Evolutionary conservation across 2,888 invertebrate species (phyloP).

Genomic region (Lithophane ornitopus): DNA sequence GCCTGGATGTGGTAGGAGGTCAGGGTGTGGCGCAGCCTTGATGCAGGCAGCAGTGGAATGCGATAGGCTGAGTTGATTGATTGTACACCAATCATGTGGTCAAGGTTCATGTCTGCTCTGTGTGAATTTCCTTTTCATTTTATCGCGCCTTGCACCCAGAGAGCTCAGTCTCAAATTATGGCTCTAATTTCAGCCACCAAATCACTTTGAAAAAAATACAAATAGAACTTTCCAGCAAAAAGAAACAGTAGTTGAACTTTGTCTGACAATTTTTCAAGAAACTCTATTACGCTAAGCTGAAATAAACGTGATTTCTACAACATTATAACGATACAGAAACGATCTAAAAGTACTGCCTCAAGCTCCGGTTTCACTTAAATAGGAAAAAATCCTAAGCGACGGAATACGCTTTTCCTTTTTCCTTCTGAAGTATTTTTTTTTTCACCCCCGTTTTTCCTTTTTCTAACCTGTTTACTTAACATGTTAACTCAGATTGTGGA

Average conservation of each 20-base stretch:
- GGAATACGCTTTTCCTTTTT: slow-evolving; percentile 16
- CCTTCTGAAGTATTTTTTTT: slow-evolving; percentile 11
- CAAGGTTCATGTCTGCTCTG: not conserved
- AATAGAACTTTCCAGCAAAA: not conserved
- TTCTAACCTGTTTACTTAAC: slow-evolving; percentile 42
- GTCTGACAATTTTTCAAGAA: not conserved
- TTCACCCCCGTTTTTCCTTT: slow-evolving; percentile 7
- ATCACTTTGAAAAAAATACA: not conserved
- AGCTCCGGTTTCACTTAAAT: slow-evolving; percentile 30
- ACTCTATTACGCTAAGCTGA: not conserved
- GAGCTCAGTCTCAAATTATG: not conserved
- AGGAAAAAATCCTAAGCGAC: slow-evolving; percentile 16
- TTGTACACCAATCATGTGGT: not conserved
- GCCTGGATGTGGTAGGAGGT: not conserved
- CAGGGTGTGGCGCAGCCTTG: not conserved
- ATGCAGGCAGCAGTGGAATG: not conserved
- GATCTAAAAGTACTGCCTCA: not conserved
- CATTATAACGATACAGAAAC: slow-evolving; percentile 23
- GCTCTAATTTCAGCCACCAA: not conserved
- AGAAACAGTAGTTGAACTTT: not conserved
- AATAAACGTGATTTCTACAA: slow-evolving; percentile 30
- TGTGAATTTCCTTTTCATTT: not conserved
- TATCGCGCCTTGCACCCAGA: not conserved
- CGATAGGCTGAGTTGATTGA: not conserved
- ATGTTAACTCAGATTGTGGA: slow-evolving; percentile 45